Conservation (phyloP, 2,888 invertebrate genomes). For the Platerodrilus igneus region DNA sequence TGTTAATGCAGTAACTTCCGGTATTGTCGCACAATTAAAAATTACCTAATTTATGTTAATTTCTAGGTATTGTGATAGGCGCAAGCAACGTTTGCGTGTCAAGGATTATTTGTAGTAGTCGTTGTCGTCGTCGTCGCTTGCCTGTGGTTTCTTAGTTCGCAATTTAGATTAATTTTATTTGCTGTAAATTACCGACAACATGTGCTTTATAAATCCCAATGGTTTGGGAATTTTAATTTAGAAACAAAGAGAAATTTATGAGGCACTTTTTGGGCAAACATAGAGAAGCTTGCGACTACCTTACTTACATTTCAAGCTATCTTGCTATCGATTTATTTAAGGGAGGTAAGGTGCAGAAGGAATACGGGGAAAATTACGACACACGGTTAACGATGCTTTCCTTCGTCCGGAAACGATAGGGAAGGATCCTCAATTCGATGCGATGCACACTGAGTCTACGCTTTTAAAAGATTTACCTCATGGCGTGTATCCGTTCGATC, state of each 20-base stretch:
- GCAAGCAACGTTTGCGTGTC: slow-evolving; percentile 21
- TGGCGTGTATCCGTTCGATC: neutral
- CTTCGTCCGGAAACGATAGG: slow-evolving; percentile 25
- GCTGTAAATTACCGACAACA: slow-evolving; percentile 23
- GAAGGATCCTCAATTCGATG: slow-evolving; percentile 24
- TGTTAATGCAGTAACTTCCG: slow-evolving; percentile 21
- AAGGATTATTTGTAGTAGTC: too few species aligned
- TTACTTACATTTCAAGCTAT: slow-evolving; percentile 45
- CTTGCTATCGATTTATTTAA: slow-evolving; percentile 43
- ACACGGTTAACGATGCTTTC: slow-evolving; percentile 28
- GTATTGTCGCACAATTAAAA: slow-evolving; percentile 20
- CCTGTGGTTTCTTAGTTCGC: slow-evolving; percentile 26
- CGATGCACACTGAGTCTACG: slow-evolving; percentile 3
- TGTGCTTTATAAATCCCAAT: slow-evolving; percentile 14
- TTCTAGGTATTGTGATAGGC: slow-evolving; percentile 9
- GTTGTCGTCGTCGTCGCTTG: too few species aligned
- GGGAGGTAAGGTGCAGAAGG: slow-evolving; percentile 25
- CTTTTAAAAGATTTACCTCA: neutral
- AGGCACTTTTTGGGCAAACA: slow-evolving; percentile 42
- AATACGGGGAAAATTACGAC: slow-evolving; percentile 30
- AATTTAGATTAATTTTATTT: slow-evolving; percentile 25
- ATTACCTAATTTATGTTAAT: slow-evolving; percentile 14
- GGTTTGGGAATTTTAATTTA: slow-evolving; percentile 39
- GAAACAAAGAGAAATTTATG: slow-evolving; percentile 46
- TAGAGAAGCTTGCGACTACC: too few species aligned